Percentiles rank a stretch among this genome's conserved stretches.
Evolutionary conservation across 2,797 vertebrate species (phyloP).

Genomic region (Apogon hyalosoma): DNA sequence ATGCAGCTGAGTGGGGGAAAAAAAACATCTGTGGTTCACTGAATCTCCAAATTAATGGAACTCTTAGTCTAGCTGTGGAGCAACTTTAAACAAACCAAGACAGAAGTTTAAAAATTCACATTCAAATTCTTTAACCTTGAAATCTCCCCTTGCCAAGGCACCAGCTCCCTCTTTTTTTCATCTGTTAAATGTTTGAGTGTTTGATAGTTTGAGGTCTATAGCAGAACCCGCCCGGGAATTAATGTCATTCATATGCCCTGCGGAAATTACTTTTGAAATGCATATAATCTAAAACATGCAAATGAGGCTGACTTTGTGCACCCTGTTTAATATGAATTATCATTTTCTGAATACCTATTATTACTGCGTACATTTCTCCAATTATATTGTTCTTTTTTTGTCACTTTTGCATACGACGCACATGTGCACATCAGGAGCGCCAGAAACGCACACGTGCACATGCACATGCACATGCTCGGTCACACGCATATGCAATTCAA

Average conservation of each 20-base stretch:
- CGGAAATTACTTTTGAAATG: constrained; percentile 99
- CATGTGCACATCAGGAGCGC: constrained; percentile 65
- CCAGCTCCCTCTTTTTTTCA: constrained; percentile 83
- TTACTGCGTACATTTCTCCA: constrained; percentile 97
- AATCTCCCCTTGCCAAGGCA: constrained; percentile 86
- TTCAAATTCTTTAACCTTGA: constrained; percentile 90
- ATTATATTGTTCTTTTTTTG: constrained; percentile 96
- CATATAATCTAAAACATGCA: constrained; percentile 99
- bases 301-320: constrained; percentile 98
- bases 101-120: constrained; percentile 85
- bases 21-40: constrained; percentile 28
- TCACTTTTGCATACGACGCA: constrained; percentile 83
- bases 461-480: constrained; percentile 44
- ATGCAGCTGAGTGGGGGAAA: constrained; percentile 41
- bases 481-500: constrained; percentile 31
- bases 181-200: constrained; percentile 91
- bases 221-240: constrained; percentile 92
- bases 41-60: constrained; percentile 70
- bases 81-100: constrained; percentile 86
- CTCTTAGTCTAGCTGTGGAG: constrained; percentile 75
- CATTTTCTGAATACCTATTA: constrained; percentile 98
- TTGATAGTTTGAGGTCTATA: constrained; percentile 88
- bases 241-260: constrained; percentile 97
- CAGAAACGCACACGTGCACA: constrained; percentile 48
- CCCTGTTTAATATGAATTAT: constrained; percentile 99